phyloP scores from a whole-genome alignment of 2,797 vertebrate species.

The Phrynocephalus guinanensis region DNA sequence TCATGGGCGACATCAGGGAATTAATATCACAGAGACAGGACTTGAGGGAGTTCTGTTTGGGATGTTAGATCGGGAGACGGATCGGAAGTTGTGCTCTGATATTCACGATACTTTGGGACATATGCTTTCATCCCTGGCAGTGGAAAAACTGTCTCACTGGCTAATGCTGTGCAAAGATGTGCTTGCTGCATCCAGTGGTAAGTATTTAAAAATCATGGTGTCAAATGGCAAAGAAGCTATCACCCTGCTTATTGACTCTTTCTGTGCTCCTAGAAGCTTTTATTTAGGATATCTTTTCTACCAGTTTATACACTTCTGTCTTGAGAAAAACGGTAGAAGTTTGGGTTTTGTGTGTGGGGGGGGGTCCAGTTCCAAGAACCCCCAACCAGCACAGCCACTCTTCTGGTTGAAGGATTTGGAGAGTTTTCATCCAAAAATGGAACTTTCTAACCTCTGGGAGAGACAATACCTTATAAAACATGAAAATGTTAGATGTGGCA shows the following conservation, averaged over 20 bases:
- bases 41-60: constrained; percentile 97
- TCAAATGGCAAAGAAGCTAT: background rate
- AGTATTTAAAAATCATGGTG: constrained; percentile 13
- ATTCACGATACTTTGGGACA: constrained; percentile 98
- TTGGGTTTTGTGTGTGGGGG: too few species aligned
- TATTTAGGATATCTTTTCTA: constrained; percentile 36
- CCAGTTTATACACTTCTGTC: background rate
- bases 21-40: constrained; percentile 95
- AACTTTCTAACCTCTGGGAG: background rate
- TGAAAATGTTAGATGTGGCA: background rate
- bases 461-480: background rate
- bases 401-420: background rate
- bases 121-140: constrained; percentile 97
- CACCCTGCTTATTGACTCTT: background rate
- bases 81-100: constrained; percentile 95
- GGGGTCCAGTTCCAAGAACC: too few species aligned
- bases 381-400: too few species aligned
- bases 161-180: constrained; percentile 98
- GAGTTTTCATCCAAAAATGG: too few species aligned
- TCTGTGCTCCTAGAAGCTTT: background rate
- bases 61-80: constrained; percentile 97
- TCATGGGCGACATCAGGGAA: constrained; percentile 76
- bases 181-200: constrained; percentile 95
- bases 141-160: constrained; percentile 98
- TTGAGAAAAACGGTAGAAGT: background rate